phyloP scores from a whole-genome alignment of 2,888 invertebrate species.

The Toxonevra muliebris region DNA sequence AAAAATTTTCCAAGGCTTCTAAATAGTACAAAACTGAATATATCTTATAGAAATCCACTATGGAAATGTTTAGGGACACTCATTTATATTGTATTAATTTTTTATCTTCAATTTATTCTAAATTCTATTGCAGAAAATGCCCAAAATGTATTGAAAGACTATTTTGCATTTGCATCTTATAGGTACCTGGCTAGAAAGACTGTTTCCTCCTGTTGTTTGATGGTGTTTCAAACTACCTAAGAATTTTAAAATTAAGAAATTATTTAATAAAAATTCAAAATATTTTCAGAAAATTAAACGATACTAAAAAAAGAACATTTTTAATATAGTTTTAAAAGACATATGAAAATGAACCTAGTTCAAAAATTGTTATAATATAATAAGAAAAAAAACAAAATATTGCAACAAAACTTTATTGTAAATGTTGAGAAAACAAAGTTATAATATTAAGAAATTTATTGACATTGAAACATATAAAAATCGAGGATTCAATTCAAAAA shows the following conservation, averaged over 20 bases:
- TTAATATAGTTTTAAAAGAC: conserved; percentile 13
- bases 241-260: conserved; percentile 37
- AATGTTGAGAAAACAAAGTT: no score
- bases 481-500: no score
- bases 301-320: background rate
- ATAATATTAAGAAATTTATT: no score
- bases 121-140: conserved; percentile 38
- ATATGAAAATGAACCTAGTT: conserved; percentile 16
- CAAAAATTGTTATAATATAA: conserved; percentile 3
- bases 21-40: no score
- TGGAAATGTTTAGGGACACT: no score
- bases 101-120: no score
- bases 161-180: conserved; percentile 43
- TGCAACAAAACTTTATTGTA: no score
- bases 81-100: no score
- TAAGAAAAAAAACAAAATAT: background rate
- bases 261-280: conserved; percentile 15
- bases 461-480: no score
- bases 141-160: conserved; percentile 40
- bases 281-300: background rate
- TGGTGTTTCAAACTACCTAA: conserved; percentile 65
- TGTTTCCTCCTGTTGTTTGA: conserved; percentile 66
- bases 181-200: conserved; percentile 67
- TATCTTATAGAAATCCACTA: no score
- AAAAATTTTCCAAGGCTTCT: no score